Conservation (phyloP, 2,797 vertebrate genomes). For the Dendrocincla tyrannina region DNA sequence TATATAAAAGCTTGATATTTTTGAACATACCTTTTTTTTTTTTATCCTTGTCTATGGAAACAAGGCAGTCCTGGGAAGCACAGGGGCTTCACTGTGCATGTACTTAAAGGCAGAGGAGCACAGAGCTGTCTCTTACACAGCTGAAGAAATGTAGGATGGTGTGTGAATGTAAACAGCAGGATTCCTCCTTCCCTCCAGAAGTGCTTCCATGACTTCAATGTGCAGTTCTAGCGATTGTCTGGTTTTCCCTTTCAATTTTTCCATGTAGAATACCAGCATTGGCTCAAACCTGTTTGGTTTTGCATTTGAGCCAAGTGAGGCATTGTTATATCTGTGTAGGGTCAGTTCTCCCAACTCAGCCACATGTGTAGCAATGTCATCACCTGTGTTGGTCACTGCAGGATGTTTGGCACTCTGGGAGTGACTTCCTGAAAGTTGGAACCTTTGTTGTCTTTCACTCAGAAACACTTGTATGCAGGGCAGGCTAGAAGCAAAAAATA, state of each 20-base stretch:
- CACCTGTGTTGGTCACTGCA: background rate
- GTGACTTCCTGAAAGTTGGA: background rate
- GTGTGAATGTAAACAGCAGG: background rate
- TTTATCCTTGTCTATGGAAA: background rate
- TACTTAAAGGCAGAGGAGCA: background rate
- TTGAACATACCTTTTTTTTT: background rate
- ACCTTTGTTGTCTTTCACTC: background rate
- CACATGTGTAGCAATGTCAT: background rate
- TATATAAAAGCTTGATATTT: background rate
- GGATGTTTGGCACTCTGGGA: background rate
- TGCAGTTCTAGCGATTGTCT: background rate
- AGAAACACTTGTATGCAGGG: background rate
- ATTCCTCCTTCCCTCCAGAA: background rate
- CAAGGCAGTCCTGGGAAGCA: background rate
- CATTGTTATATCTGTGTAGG: background rate
- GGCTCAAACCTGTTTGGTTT: background rate
- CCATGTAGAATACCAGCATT: background rate
- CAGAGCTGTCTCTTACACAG: background rate
- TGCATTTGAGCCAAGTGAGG: background rate
- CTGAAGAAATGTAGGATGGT: background rate
- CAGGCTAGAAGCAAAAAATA: background rate
- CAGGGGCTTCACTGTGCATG: background rate
- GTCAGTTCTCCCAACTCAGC: background rate
- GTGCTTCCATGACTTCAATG: background rate
- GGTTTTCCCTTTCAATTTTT: background rate